Evolutionary conservation across 2,888 invertebrate species (phyloP), one percentile per base, ranked within the genome.

Genomic region (Tipula vernalis): DNA sequence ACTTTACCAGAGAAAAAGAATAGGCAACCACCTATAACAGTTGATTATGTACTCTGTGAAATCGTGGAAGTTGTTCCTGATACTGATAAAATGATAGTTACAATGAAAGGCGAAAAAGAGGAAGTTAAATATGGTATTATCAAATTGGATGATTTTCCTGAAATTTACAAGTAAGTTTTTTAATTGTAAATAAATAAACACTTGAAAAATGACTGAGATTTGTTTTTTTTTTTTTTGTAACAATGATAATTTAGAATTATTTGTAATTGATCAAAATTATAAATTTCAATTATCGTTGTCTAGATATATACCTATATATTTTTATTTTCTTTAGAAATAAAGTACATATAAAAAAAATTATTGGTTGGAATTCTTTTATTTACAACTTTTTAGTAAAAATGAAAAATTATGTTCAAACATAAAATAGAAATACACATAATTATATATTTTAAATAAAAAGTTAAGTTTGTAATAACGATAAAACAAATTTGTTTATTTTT

Each of bases 11-110:
- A 96, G 93, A 96, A 96, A 93, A 94, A 94, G 90, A 95, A 95
- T 91, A 95, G 95, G 91, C 93, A 95, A 88, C 95, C 96, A 91
- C 28, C 28, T 18, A n/a, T 12, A 57, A 4, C 5, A 28, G 28
- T 71, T 93, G 97, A 97, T 92, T 95, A 95, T 89, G 95, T 97
- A 87, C 96, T 97, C 93, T 97, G 97, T 91, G 97, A 97, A 93
- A 95, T 97, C 86, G 93, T 97, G 89, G 96, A 96, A 93, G 95
- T 96, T 88, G 96, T 96, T 91, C 95, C 96, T 85, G 96, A 97
- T 91, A 95, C 96, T 87, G 96, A 97, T 92, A 97, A 97, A 93
- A 94, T 97, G 93, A 95, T 96, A 89, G 94, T 96, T 91, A 96
- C 96, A 91, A 96, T 97, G 96, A 95, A 96, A 92, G 96, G 96